These are phyloP conservation scores for Cheirogaleus medius DNA, from an alignment of 2,113 vertebrate genomes.

Conservation along the genomic window DNA sequence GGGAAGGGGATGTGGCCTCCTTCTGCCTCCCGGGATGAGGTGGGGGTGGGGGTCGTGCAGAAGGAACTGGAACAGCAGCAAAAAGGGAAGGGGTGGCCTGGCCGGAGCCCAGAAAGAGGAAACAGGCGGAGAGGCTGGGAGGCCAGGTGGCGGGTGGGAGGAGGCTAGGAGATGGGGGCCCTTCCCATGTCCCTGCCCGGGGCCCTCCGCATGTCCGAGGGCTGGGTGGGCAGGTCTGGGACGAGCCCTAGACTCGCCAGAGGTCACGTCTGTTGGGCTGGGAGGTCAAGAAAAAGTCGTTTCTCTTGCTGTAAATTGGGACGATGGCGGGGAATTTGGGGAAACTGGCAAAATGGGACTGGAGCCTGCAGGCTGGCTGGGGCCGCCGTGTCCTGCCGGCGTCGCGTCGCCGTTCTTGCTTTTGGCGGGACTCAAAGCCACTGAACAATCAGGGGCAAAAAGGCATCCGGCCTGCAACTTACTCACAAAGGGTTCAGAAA, in stretches of 20 bases:
- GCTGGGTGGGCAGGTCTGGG: too few relatives aligned
- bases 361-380: rapidly evolving
- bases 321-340: neutral
- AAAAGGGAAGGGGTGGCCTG: conserved; percentile 31
- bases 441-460: neutral
- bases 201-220: neutral
- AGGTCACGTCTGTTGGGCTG: neutral
- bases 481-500: neutral
- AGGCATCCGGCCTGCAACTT: neutral
- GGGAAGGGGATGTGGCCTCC: too few relatives aligned
- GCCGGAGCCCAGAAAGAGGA: conserved; percentile 46
- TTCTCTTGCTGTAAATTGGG: neutral
- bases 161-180: neutral
- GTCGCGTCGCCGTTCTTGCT: too few relatives aligned
- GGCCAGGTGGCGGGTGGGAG: neutral
- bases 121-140: neutral
- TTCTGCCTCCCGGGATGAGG: neutral
- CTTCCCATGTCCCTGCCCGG: too few relatives aligned
- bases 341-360: rapidly evolving
- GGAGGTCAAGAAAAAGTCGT: neutral
- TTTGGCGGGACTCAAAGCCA: neutral
- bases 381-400: rapidly evolving
- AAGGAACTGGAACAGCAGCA: neutral
- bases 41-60: neutral
- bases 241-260: neutral